Base-by-base conservation (phyloP, 2,797 vertebrate genomes). In the Ciconia nigra region DNA sequence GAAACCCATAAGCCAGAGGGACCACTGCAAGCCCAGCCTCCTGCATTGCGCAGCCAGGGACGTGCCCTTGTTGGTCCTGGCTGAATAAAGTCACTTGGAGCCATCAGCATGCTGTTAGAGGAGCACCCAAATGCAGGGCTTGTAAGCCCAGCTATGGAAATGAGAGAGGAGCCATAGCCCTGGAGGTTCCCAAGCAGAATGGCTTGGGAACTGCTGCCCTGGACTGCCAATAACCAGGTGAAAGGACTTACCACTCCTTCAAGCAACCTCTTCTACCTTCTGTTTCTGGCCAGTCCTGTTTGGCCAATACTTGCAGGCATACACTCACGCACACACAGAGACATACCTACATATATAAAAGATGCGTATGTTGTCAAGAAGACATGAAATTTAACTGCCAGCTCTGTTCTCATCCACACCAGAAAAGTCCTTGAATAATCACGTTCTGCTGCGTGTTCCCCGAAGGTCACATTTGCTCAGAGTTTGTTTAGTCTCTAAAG, bases 321-420 rank as follows among this genome's bases (percentile, higher is more conserved):
- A 33, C 5, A 5, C 20, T 61, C 26, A 44, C 1, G 2, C 20
- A 25, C 2, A 1, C 21, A 6, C 16, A 16, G 4, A 58, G n/a
- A 35, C 49, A 44, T 72, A 63, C 33, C 57, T 35, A 15, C 55
- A 3, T 73, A 41, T 20, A 28, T 58, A 29, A 59, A 78, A 84
- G 31, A 52, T 44, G 15, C 12, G 11, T 76, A 12, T 29, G 35
- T 73, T 85, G 35, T 67, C 51, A 80, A 59, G 55, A 44, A 69
- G 59, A 59, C 46, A 3, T 71, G 46, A 87, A 46, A 54, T 87
- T 54, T 82, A 85, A 55, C 35, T n/a, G 29, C 46, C 35, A 41
- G 1, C 25, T 80, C 49, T 61, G 47, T 35, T 94, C 66, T 89
- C 26, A 82, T 2, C 1, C 2, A 80, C 54, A 20, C 9, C 47